phyloP scores from a whole-genome alignment of 2,888 invertebrate species.

The Spilosoma lubricipeda region DNA sequence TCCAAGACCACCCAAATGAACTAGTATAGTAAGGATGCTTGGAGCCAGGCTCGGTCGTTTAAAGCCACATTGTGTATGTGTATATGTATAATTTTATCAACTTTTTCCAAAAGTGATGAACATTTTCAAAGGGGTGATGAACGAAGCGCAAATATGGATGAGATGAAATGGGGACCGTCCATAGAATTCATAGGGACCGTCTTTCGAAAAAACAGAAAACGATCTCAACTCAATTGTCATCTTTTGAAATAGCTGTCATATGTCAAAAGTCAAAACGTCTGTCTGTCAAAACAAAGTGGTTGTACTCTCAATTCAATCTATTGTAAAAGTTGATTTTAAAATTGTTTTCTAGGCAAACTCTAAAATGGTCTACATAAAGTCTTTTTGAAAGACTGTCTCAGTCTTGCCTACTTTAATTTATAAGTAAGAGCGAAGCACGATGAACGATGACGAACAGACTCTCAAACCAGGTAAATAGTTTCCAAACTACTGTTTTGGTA shows the following conservation, averaged over 20 bases:
- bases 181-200: no score
- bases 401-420: not conserved
- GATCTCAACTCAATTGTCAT: not conserved
- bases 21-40: no score
- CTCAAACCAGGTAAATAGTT: conserved; percentile 23
- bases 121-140: no score
- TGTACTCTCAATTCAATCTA: not conserved
- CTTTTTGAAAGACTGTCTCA: not conserved
- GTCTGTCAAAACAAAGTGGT: conserved; percentile 1
- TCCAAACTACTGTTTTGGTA: not conserved
- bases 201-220: no score
- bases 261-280: not conserved
- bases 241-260: not conserved
- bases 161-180: no score
- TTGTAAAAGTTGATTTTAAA: not conserved
- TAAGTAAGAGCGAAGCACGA: conserved; percentile 12
- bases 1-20: no score
- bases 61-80: no score
- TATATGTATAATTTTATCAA: no score
- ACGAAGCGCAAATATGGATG: no score
- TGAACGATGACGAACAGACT: conserved; percentile 21
- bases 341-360: not conserved
- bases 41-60: no score
- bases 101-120: no score
- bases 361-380: not conserved